A percentile compares a stretch with the other conserved stretches of the same genome.
Conservation (phyloP, 2,797 vertebrate species). For the Rhinella marina region DNA sequence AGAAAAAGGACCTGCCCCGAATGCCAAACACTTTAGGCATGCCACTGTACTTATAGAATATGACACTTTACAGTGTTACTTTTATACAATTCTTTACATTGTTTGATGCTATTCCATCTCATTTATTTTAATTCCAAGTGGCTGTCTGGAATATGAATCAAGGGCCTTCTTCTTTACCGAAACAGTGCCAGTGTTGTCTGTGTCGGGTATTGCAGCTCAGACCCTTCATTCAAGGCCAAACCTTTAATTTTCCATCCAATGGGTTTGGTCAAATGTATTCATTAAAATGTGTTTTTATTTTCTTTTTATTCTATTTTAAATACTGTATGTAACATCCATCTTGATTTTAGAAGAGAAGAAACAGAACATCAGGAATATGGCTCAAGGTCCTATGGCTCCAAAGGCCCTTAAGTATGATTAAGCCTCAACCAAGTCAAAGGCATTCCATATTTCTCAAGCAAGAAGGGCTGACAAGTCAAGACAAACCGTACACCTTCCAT, state of each 20-base stretch:
- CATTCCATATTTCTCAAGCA: conserved; percentile 20
- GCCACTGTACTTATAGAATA: too few relatives aligned
- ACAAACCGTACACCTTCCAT: conserved; percentile 6
- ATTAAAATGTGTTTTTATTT: neutral
- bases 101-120: neutral
- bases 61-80: neutral
- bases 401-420: conserved; percentile 27
- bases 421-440: conserved; percentile 5
- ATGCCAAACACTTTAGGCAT: too few relatives aligned
- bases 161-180: neutral
- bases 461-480: neutral
- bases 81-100: neutral
- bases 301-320: neutral
- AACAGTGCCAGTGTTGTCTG: neutral
- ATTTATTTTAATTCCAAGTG: neutral
- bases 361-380: conserved; percentile 3
- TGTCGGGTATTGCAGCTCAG: neutral
- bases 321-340: neutral
- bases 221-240: neutral
- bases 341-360: conserved; percentile 16
- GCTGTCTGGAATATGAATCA: neutral
- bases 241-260: neutral
- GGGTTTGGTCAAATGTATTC: neutral
- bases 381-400: conserved; percentile 11
- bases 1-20: too few relatives aligned